Percentiles rank a stretch among this genome's conserved stretches.
Conservation (phyloP, 2,113 vertebrate species). For the Urocitellus parryii region DNA sequence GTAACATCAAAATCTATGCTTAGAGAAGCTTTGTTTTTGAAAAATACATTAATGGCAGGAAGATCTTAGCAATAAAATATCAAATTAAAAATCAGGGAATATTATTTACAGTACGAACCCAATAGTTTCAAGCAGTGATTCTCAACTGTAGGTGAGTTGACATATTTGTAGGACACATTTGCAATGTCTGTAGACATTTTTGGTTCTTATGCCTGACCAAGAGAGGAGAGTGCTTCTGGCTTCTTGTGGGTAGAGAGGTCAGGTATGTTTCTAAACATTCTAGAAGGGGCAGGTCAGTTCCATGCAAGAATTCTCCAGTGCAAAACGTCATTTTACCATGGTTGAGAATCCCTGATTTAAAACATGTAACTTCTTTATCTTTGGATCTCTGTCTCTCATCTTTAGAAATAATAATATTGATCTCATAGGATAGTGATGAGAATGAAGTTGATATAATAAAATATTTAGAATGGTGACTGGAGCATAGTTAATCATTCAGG, state of each 20-base stretch:
- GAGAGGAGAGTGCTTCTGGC: not conserved
- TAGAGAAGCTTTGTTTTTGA: not conserved
- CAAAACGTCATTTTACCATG: not conserved
- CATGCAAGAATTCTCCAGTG: not conserved
- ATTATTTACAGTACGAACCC: not conserved
- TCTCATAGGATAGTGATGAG: not conserved
- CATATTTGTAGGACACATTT: not conserved
- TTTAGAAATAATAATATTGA: not conserved
- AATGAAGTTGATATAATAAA: not conserved
- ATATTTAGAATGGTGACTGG: not conserved
- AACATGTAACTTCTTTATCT: not conserved
- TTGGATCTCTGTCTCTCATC: not conserved
- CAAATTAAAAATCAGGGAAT: not conserved
- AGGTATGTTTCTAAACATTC: not conserved
- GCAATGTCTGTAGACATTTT: not conserved
- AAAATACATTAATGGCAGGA: not conserved
- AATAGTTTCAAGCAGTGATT: not conserved
- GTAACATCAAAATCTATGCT: not conserved
- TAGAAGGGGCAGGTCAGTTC: too few species aligned
- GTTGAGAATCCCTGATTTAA: not conserved
- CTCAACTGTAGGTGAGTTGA: not conserved
- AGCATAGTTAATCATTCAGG: not conserved
- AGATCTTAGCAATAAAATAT: not conserved
- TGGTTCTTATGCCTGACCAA: not conserved
- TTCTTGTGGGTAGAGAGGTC: not conserved